A percentile compares a stretch with the other conserved stretches of the same genome.
These are phyloP conservation scores for Pagetopsis macropterus DNA, from an alignment of 2,797 vertebrate species.

Conservation along the genomic window DNA sequence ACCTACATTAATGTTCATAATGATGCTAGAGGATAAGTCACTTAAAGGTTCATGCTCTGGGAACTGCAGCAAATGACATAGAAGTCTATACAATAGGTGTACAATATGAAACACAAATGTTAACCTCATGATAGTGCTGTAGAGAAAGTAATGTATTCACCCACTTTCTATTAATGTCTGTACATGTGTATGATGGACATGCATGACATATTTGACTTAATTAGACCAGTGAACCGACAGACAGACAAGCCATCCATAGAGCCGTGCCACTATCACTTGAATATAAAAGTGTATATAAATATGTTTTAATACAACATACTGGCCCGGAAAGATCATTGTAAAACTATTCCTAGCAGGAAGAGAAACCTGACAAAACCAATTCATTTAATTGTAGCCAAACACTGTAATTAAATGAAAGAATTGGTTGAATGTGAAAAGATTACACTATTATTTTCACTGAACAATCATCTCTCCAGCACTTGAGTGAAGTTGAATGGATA, in stretches of 20 bases:
- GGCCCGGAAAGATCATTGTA: constrained; percentile 10
- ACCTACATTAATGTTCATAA: not conserved
- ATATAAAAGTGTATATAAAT: constrained; percentile 12
- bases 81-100: not conserved
- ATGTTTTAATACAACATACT: constrained; percentile 30
- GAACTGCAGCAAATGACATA: not conserved
- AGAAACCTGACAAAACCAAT: constrained; percentile 67
- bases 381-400: constrained; percentile 70
- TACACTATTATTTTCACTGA: constrained; percentile 68
- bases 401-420: constrained; percentile 77
- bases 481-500: constrained; percentile 71
- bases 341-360: constrained; percentile 33
- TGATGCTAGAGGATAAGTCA: too few relatives aligned
- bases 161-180: not conserved
- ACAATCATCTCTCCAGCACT: constrained; percentile 65
- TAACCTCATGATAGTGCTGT: not conserved
- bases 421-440: constrained; percentile 63
- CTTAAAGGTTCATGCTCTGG: too few relatives aligned
- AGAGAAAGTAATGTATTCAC: not conserved
- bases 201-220: too few relatives aligned
- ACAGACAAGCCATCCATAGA: not conserved
- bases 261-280: not conserved
- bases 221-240: not conserved
- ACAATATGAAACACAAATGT: not conserved
- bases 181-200: not conserved